A percentile compares a stretch with the other conserved stretches of the same genome.
Conservation (phyloP, 2,113 vertebrate species). For the Gnathochromis pfefferi region DNA sequence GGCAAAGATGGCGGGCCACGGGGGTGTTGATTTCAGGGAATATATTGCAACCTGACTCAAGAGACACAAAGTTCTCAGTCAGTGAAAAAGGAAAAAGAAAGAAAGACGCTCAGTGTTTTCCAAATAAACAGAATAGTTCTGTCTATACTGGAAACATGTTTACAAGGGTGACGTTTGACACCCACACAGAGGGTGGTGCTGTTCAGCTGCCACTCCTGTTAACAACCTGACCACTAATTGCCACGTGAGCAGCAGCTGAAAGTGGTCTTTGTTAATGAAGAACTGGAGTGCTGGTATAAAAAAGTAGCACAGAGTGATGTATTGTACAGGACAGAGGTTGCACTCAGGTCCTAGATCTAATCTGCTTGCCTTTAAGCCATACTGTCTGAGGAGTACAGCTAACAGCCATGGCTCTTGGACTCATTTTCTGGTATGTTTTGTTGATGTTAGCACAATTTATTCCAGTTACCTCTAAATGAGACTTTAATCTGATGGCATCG, state of each 20-base stretch:
- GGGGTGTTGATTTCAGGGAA: not conserved
- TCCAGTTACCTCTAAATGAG: not conserved
- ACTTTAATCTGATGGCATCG: not conserved
- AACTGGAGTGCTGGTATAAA: not conserved
- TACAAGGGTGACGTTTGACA: not conserved
- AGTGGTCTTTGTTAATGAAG: not conserved
- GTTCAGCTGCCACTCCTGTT: slow-evolving; percentile 3
- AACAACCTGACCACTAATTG: slow-evolving; percentile 6
- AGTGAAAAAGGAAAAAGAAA: not conserved
- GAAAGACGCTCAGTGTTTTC: not conserved
- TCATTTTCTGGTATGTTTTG: slow-evolving; percentile 10
- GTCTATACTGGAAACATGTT: not conserved
- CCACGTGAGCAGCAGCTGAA: slow-evolving; percentile 13
- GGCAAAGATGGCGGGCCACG: not conserved
- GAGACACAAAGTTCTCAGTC: not conserved
- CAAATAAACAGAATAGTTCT: not conserved
- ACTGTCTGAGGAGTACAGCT: not conserved
- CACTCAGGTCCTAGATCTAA: not conserved
- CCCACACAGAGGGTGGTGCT: not conserved
- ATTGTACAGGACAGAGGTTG: not conserved
- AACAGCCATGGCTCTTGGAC: slow-evolving; percentile 25
- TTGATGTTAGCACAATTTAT: not conserved
- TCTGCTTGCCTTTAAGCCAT: not conserved
- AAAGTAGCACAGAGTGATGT: not conserved
- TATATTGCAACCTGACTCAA: not conserved